Evolutionary conservation across 2,888 invertebrate species (phyloP), one percentile per base, ranked within the genome.

Genomic region (Trachelus stipa): DNA sequence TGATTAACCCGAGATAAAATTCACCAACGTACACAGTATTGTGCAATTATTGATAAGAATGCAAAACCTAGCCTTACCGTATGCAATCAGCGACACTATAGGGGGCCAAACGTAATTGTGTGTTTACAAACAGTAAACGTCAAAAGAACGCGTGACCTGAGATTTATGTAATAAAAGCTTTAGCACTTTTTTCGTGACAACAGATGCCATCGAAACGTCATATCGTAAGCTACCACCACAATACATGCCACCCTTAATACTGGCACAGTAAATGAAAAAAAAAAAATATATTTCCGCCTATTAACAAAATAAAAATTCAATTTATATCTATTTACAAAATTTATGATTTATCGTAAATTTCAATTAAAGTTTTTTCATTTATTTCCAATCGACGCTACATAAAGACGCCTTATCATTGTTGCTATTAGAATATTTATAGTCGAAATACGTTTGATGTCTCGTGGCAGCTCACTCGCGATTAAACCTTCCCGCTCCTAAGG

Each of bases 61-160:
- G 23, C 23, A 56, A 56, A 56, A 15, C 23, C 56, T 35, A 23
- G 56, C 23, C 6, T 56, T 56, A 23, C 23, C 56, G 6, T 56
- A 56, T 23, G 56, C 56, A 56, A 56, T 56, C 56, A 56, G 23
- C 56, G 56, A 56, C 56, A 23, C 56, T 23, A 56, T 23, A 9
- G 56, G 56, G 56, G 23, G 23, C 34, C n/a, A 35, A 35, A n/a
- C 35, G 35, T 30, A 69, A 74, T 77, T 30, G 69, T 73, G 68
- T 77, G 77, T 77, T 77, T 71, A 77, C 77, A 37, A 74, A 68
- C 77, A 74, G 68, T 77, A 73, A 77, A 77, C 69, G 77, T 77
- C 77, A 73, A 33, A 30, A 12, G 56, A 56, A 23, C 77, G 74
- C 77, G 77, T 77, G 77, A 77, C 77, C 74, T 74, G 71, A 71